These are phyloP conservation scores for Gadus macrocephalus DNA, from an alignment of 2,113 vertebrate species.

Conservation along the genomic window DNA sequence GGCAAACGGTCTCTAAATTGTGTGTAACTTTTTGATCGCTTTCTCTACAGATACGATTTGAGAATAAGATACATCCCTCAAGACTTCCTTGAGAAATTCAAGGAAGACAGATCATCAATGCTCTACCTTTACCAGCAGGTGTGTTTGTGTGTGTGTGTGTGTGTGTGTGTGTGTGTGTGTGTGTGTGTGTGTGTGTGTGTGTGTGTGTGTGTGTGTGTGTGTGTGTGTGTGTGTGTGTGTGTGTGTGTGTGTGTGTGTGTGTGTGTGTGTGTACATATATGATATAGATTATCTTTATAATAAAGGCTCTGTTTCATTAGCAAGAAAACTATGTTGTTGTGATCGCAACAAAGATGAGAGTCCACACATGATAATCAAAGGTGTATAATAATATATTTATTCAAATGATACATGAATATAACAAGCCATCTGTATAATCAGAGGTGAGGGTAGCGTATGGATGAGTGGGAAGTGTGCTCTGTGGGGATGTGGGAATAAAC, in stretches of 20 bases:
- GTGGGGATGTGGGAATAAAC: no score
- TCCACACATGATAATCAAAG: no score
- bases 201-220: not conserved
- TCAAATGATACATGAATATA: no score
- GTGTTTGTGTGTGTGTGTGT: slow-evolving; percentile 5
- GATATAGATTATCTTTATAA: no score
- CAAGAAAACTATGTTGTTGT: no score
- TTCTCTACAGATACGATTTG: slow-evolving; percentile 82
- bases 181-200: not conserved
- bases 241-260: not conserved
- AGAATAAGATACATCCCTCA: slow-evolving; percentile 86
- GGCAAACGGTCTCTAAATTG: no score
- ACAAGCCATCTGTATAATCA: no score
- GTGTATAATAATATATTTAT: no score
- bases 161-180: not conserved
- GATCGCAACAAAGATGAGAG: no score
- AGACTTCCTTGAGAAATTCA: slow-evolving; percentile 81
- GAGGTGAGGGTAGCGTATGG: no score
- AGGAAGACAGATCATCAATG: slow-evolving; percentile 85
- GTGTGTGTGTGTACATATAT: not conserved
- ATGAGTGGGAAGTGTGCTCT: no score
- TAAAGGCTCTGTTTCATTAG: no score
- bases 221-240: not conserved
- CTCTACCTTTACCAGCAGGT: slow-evolving; percentile 96
- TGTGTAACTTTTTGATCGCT: not conserved